phyloP scores from a whole-genome alignment of 1,140 invertebrate species.

The Calephelis nemesis region DNA sequence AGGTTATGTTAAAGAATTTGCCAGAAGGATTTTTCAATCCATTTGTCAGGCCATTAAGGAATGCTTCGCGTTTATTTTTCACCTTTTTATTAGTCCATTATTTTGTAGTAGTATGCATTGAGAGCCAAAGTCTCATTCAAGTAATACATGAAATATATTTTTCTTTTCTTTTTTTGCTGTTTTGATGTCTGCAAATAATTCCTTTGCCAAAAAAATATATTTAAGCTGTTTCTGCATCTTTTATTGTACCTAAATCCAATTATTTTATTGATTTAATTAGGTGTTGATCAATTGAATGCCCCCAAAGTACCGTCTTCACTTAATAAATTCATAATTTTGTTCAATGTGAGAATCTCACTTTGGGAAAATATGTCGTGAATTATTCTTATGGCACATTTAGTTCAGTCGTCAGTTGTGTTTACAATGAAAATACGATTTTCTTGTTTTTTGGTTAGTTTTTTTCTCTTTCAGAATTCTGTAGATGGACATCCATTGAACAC shows the following conservation, averaged over 20 bases:
- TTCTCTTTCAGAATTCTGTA: background rate
- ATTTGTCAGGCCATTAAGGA: background rate
- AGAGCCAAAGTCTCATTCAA: background rate
- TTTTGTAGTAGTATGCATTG: slow-evolving; percentile 5
- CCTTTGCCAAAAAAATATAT: slow-evolving; percentile 10
- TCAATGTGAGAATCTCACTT: background rate
- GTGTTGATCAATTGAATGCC: background rate
- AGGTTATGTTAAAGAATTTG: slow-evolving; percentile 3
- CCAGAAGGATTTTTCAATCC: background rate
- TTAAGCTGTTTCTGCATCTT: background rate
- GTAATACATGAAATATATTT: background rate
- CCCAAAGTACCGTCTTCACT: background rate
- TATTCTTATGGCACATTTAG: slow-evolving; percentile 1
- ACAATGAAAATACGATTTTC: slow-evolving; percentile 1
- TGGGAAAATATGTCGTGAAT: background rate
- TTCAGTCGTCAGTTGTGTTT: background rate
- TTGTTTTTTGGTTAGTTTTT: slow-evolving; percentile 14
- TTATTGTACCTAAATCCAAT: slow-evolving; percentile 2
- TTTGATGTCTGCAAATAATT: background rate
- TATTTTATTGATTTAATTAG: background rate
- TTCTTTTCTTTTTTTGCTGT: background rate
- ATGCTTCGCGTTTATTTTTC: slow-evolving; percentile 3
- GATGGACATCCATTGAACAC: slow-evolving; percentile 3
- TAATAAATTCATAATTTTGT: background rate
- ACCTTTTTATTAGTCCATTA: slow-evolving; percentile 2